Evolutionary conservation across 2,888 invertebrate species (phyloP), one percentile per base, ranked within the genome.

Genomic region (Automeris io): DNA sequence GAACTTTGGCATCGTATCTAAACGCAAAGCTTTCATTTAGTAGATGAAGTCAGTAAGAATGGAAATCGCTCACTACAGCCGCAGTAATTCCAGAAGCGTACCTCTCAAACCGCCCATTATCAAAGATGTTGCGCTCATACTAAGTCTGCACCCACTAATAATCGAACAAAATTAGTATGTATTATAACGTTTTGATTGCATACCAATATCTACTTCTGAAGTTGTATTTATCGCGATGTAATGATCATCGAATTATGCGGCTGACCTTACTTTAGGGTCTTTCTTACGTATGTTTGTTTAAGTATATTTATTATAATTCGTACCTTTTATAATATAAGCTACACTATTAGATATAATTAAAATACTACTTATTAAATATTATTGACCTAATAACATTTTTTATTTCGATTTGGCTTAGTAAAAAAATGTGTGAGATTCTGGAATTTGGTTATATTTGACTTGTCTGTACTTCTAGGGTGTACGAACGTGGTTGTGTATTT

Each of bases 91-190:
- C 53, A 47, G 61, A 57, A 61, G 57, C 61, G 39, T 40, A 42
- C 48, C 46, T 47, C 52, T 8, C 29, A 29, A 16, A 16, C 29
- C 29, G 29, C 5, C 16, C n/a, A 29, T 29, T 29, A 29, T 16
- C 16, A 29, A 29, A 29, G 29, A 29, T n/a, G 29, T 29, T 29
- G 29, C 13, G 51, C 54, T 52, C 51, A 54, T 57, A 61, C 59
- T 47, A 59, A 57, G 49, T 59, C 61, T 56, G 60, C 56, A 60
- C 58, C 67, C 60, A 42, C 53, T 67, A 57, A 73, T 76, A 74
- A 72, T 54, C 43, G 41, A 47, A 53, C 53, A 39, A 62, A 63
- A 70, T 75, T 69, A 73, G 65, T 52, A 60, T 58, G 57, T 53
- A 45, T 46, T 39, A 43, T 49, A 32, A 33, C 49, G 26, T 34